These are phyloP conservation scores for Cephus rjabovi DNA, from an alignment of 2,888 invertebrate species.

Conservation along the genomic window DNA sequence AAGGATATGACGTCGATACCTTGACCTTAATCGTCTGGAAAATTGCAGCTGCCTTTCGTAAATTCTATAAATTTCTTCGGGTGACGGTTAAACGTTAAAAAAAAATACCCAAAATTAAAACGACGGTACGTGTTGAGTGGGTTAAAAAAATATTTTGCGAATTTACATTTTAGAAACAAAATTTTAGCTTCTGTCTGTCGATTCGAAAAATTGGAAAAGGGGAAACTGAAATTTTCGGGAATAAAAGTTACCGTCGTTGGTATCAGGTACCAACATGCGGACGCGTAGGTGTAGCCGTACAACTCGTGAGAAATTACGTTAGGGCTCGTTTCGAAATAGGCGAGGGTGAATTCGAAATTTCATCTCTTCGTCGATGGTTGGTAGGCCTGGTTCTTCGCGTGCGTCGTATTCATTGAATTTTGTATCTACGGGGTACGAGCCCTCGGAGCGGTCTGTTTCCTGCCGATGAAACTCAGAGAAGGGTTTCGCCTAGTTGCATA, in stretches of 20 bases:
- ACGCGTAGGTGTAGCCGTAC: not conserved
- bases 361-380: not conserved
- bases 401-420: slow-evolving; percentile 19
- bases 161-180: not conserved
- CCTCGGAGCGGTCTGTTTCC: not conserved
- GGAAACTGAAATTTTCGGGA: not conserved
- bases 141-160: not conserved
- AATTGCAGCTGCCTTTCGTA: not conserved
- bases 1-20: not conserved
- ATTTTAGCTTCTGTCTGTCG: not conserved
- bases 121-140: not conserved
- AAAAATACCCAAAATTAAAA: not conserved
- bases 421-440: slow-evolving; percentile 11
- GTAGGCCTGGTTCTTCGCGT: not conserved
- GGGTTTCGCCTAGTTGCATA: slow-evolving; percentile 5
- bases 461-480: not conserved
- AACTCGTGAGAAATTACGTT: not conserved
- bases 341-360: not conserved
- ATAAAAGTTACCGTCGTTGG: not conserved
- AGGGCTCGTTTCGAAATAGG: not conserved
- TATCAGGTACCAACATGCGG: not conserved
- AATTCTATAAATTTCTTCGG: not conserved
- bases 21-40: not conserved
- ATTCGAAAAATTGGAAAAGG: not conserved
- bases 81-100: not conserved